Evolutionary conservation across 2,797 vertebrate species (phyloP), one percentile per base, ranked within the genome.

Genomic region (Choloepus didactylus): DNA sequence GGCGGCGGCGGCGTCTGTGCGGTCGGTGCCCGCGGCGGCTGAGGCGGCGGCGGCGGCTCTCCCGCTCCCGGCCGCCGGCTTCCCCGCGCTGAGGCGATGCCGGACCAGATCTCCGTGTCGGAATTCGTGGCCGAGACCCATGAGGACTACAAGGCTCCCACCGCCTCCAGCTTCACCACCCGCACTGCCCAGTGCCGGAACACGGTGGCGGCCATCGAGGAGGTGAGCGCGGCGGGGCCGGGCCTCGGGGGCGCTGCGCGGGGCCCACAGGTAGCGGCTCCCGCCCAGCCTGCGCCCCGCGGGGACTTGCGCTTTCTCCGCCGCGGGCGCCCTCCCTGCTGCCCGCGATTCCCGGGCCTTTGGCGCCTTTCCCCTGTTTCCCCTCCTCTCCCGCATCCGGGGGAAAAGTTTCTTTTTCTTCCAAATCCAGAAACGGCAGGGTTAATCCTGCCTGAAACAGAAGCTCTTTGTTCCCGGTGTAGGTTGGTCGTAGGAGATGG

Each of bases 61-160:
- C 94, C 59, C 4, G 82, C 76, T 76, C 35, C 91, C 44, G 59
- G 46, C 82, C 92, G 66, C 77, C 76, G 15, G n/a, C 70, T 46
- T 38, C 87, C 89, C 73, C 86, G 87, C 62, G 93, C 92, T 19
- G 97, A 94, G 98, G 98, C 96, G 97, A 99, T 99, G 99, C 99
- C 99, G 98, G 99, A 99, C 95, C 98, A 98, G 94, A 99, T 99
- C 98, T 98, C 98, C 88, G 99, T 99, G 76, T 98, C 98, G 79
- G 99, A 99, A 98, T 99, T 99, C 96, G 98, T 99, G 93, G 95
- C 98, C 44, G 99, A 99, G 98, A 99, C 99, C 82, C 99, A 98
- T 97, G 99, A 99, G 98, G 99, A 99, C 98, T 99, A 99, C 98
- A 99, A 99, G 98, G 99, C 99, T 54, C 99, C 99, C 31, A 99